These are phyloP conservation scores for Tinamus guttatus DNA, from an alignment of 2,113 vertebrate genomes.

Conservation along the genomic window DNA sequence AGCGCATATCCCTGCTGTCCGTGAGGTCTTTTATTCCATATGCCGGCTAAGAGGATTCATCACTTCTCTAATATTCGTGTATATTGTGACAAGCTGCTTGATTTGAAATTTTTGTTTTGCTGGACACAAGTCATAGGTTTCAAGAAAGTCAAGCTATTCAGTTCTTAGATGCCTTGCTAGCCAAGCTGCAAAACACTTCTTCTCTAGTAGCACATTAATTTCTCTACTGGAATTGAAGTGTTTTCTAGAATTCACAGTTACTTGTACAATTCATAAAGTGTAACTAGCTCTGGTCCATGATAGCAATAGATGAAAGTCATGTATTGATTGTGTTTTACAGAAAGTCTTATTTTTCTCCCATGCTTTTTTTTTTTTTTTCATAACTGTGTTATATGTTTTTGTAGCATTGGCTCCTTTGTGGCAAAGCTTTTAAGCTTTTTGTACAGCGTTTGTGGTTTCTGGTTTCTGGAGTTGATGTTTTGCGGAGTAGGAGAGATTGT, in stretches of 20 bases:
- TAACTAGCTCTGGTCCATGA: background rate
- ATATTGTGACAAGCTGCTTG: background rate
- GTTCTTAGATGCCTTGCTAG: background rate
- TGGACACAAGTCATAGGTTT: background rate
- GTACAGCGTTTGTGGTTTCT: background rate
- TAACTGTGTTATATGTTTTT: background rate
- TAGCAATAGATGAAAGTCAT: background rate
- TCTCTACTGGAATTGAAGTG: background rate
- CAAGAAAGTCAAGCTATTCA: background rate
- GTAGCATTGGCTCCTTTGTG: background rate
- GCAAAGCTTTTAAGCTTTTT: background rate
- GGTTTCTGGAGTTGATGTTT: background rate
- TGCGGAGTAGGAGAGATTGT: background rate
- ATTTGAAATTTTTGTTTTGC: background rate
- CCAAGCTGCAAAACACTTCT: background rate
- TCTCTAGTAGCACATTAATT: background rate
- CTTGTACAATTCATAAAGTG: background rate
- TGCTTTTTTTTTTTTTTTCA: background rate
- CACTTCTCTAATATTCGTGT: background rate
- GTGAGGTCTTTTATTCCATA: background rate
- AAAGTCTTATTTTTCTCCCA: background rate
- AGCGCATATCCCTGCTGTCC: background rate
- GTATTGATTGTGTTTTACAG: background rate
- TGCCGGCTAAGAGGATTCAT: background rate
- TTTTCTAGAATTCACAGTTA: background rate